Conservation (phyloP, 1,140 invertebrate species). For the Drosophila auraria region DNA sequence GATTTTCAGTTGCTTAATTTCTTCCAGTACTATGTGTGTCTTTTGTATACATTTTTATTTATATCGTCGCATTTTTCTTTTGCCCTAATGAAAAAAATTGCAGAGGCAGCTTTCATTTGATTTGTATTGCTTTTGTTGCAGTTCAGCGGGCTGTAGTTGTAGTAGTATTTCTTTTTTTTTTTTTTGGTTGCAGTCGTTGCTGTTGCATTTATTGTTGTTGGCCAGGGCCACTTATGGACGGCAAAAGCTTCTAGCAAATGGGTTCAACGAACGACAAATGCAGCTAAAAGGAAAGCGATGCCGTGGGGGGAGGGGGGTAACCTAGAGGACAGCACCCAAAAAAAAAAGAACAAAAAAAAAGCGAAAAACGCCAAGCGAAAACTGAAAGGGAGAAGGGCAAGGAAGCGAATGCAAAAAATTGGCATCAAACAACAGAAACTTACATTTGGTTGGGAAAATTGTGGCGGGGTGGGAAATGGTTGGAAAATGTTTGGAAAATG, state of each 20-base stretch:
- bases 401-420: conserved; percentile 73
- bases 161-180: conserved; percentile 42
- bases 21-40: conserved; percentile 36
- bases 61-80: conserved; percentile 78
- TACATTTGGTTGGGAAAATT: conserved; percentile 63
- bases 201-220: conserved; percentile 53
- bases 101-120: conserved; percentile 74
- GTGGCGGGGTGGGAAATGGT: conserved; percentile 5
- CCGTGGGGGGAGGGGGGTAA: background rate
- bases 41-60: conserved; percentile 76
- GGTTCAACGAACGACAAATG: conserved; percentile 79
- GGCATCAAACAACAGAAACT: conserved; percentile 81
- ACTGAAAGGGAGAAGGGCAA: conserved; percentile 32
- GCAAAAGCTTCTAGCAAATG: conserved; percentile 60
- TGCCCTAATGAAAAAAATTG: conserved; percentile 57
- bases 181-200: conserved; percentile 29
- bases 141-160: conserved; percentile 35
- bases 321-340: conserved; percentile 37
- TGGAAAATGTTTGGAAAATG: conserved; percentile 5
- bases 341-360: conserved; percentile 20
- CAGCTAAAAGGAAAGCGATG: conserved; percentile 32
- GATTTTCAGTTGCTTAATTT: conserved; percentile 9
- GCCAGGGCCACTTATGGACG: conserved; percentile 76
- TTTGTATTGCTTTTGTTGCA: conserved; percentile 73
- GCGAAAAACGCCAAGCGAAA: conserved; percentile 18